Percentiles rank a stretch among this genome's conserved stretches.
Conservation (phyloP, 1,140 invertebrate species). For the Drosophila punjabiensis region DNA sequence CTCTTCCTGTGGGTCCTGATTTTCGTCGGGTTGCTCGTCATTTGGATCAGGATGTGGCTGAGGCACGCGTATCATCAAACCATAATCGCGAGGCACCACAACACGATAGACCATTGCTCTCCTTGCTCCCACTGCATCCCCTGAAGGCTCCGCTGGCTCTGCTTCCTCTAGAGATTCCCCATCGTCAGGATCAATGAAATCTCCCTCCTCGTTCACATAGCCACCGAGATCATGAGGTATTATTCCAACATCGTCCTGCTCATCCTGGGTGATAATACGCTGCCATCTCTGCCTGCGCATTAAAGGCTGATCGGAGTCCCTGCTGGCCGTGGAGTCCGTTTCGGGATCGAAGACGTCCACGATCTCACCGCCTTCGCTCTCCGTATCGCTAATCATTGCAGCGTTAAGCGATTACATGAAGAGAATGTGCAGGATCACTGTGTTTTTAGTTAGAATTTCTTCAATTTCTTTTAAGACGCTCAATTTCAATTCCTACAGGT, state of each 20-base stretch:
- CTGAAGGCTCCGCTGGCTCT: background rate
- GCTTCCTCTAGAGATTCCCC: no score
- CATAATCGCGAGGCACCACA: background rate
- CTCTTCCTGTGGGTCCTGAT: background rate
- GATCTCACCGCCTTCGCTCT: background rate
- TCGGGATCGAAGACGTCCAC: background rate
- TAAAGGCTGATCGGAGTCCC: constrained; percentile 13
- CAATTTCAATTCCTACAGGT: constrained; percentile 2
- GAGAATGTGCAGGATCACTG: background rate
- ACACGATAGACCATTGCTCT: background rate
- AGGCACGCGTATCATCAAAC: background rate
- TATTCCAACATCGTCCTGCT: background rate
- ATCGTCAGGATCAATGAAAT: background rate
- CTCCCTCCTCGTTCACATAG: background rate
- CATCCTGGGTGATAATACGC: background rate
- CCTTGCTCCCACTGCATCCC: background rate
- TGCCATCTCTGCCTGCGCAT: background rate
- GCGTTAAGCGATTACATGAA: background rate
- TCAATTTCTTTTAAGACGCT: constrained; percentile 4
- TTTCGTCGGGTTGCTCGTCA: background rate
- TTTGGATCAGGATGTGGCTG: background rate
- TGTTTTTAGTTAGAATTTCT: background rate
- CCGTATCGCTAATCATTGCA: constrained; percentile 5
- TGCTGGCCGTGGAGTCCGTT: constrained; percentile 12
- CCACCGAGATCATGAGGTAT: background rate